A percentile compares a stretch with the other conserved stretches of the same genome.
These are phyloP conservation scores for Mus spretus DNA, from an alignment of 2,797 vertebrate species.

Conservation along the genomic window DNA sequence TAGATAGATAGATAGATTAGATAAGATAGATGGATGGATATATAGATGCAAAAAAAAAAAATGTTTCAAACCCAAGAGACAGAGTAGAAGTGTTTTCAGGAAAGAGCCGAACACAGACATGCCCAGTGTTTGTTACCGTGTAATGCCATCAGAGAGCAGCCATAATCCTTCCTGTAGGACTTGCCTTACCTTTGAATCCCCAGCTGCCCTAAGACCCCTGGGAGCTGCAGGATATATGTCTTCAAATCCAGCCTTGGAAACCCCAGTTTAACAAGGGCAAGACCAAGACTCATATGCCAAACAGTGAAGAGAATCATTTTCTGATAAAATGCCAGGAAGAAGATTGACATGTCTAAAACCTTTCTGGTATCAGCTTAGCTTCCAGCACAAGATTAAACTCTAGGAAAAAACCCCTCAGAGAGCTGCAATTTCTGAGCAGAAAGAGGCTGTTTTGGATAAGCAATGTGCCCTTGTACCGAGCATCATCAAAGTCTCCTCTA, in stretches of 20 bases:
- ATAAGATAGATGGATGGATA: too few species aligned
- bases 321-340: slow-evolving; percentile 73
- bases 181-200: neutral
- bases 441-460: slow-evolving; percentile 71
- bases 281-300: neutral
- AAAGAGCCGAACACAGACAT: neutral
- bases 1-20: too few species aligned
- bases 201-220: neutral
- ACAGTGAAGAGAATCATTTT: slow-evolving; percentile 78
- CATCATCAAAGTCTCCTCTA: slow-evolving; percentile 40
- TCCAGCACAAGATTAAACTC: slow-evolving; percentile 79
- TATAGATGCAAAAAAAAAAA: neutral
- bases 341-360: slow-evolving; percentile 71
- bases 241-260: rapidly evolving
- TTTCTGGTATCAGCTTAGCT: slow-evolving; percentile 74
- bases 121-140: neutral
- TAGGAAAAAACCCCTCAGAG: slow-evolving; percentile 69
- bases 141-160: neutral
- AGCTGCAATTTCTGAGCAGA: slow-evolving; percentile 72
- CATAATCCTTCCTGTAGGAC: neutral
- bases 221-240: neutral
- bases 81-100: neutral
- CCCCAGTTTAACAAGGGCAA: slow-evolving; percentile 18
- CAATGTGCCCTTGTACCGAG: slow-evolving; percentile 66
- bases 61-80: neutral